Conservation (phyloP, 1,140 invertebrate genomes). For the Megalonaias nervosa region DNA sequence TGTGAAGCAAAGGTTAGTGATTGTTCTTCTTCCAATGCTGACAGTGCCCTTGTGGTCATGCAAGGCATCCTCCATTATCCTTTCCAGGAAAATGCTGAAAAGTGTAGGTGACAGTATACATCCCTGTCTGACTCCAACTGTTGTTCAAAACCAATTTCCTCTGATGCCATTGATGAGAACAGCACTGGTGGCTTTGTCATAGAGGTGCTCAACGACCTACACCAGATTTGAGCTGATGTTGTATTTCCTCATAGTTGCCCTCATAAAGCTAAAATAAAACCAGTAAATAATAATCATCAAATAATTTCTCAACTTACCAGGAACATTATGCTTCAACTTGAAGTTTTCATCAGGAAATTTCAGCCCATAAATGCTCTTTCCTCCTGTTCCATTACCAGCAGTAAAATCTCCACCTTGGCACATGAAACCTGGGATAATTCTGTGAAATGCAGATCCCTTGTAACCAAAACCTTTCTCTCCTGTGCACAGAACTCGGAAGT, state of each 20-base stretch:
- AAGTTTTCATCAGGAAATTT: slow-evolving; percentile 99
- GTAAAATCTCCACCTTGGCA: slow-evolving; percentile 92
- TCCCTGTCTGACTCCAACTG: too few relatives aligned
- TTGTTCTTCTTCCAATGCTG: too few relatives aligned
- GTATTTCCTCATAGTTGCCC: neutral
- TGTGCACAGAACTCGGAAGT: slow-evolving; percentile 93
- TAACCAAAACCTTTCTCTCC: slow-evolving; percentile 83
- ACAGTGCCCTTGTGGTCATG: too few relatives aligned
- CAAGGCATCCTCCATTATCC: too few relatives aligned
- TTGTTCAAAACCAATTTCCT: too few relatives aligned
- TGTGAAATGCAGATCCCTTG: slow-evolving; percentile 80
- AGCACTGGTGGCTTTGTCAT: too few relatives aligned
- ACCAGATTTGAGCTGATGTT: too few relatives aligned
- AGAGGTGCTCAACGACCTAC: too few relatives aligned
- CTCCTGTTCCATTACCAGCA: slow-evolving; percentile 74
- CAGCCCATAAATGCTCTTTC: slow-evolving; percentile 94
- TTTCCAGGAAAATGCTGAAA: too few relatives aligned
- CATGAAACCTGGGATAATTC: slow-evolving; percentile 71
- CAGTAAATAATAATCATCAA: neutral
- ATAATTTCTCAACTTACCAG: slow-evolving; percentile 70
- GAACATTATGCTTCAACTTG: slow-evolving; percentile 90
- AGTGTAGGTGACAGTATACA: too few relatives aligned
- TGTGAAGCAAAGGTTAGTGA: too few relatives aligned
- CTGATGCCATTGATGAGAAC: too few relatives aligned
- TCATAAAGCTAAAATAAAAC: neutral